Evolutionary conservation across 2,888 invertebrate species (phyloP).

Genomic region (Amphipyra berbera): DNA sequence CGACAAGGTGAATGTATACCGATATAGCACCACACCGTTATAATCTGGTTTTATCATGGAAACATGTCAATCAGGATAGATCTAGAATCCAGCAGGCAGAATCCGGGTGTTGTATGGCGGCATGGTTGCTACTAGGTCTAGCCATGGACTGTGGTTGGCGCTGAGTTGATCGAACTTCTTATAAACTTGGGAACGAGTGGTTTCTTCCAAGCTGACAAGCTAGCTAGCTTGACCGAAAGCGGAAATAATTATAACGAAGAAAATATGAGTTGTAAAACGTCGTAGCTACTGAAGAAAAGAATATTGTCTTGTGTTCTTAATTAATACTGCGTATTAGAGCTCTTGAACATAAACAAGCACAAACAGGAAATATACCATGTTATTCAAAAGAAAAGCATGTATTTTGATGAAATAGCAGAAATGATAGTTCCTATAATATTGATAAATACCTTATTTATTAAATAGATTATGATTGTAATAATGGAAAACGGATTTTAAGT

Average conservation of each 20-base stretch:
- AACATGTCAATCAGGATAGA: slow-evolving; percentile 4
- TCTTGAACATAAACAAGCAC: neutral
- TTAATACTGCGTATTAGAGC: no score
- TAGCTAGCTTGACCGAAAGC: no score
- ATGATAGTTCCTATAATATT: slow-evolving; percentile 27
- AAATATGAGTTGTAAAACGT: no score
- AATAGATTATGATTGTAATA: slow-evolving; percentile 25
- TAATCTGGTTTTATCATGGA: slow-evolving; percentile 1
- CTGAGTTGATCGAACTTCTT: slow-evolving; percentile 23
- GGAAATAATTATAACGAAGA: no score
- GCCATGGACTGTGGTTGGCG: no score
- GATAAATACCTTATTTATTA: slow-evolving; percentile 18
- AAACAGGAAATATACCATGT: slow-evolving; percentile 22
- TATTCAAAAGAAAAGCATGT: neutral
- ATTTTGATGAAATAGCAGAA: slow-evolving; percentile 14
- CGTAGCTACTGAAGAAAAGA: slow-evolving; percentile 13
- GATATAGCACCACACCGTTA: slow-evolving; percentile 15
- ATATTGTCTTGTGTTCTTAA: no score
- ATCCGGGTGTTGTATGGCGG: neutral
- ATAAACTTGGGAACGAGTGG: no score
- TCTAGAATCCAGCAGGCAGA: neutral
- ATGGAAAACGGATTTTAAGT: slow-evolving; percentile 20
- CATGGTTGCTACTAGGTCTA: neutral
- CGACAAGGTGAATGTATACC: neutral
- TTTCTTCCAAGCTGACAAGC: no score